phyloP scores from a whole-genome alignment of 2,888 invertebrate genomes.

The Drosophila suboccidentalis region DNA sequence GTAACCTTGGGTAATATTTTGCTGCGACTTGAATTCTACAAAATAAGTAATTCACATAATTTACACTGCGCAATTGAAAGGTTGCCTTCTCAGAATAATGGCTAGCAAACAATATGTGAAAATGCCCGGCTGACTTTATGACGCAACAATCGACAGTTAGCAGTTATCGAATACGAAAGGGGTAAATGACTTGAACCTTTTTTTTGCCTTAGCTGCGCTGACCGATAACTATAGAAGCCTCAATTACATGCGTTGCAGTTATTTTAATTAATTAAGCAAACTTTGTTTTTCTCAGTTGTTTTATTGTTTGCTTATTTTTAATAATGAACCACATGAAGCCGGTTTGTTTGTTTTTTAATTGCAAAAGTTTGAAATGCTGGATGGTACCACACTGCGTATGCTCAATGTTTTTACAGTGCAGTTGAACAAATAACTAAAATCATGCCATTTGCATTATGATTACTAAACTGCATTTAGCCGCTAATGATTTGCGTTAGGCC shows the following conservation, averaged over 20 bases:
- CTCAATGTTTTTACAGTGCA: constrained; percentile 3
- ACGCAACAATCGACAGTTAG: background rate
- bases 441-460: background rate
- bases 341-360: constrained; percentile 13
- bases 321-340: background rate
- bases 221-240: background rate
- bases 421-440: constrained; percentile 3
- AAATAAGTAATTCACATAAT: constrained; percentile 10
- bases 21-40: background rate
- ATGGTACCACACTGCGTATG: constrained; percentile 11
- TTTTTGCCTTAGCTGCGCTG: background rate
- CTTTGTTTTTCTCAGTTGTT: background rate
- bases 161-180: background rate
- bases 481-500: constrained; percentile 66
- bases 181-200: constrained; percentile 2
- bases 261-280: constrained; percentile 8
- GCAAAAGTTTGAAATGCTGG: constrained; percentile 8
- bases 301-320: background rate
- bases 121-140: constrained; percentile 4
- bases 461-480: constrained; percentile 39
- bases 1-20: background rate
- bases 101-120: constrained; percentile 7
- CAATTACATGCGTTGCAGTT: constrained; percentile 2
- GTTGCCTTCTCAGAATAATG: background rate
- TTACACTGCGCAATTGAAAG: constrained; percentile 14